Evolutionary conservation across 2,888 invertebrate genomes (phyloP), one percentile per base, ranked within the genome.

Genomic region (Cyclophora albipunctata): DNA sequence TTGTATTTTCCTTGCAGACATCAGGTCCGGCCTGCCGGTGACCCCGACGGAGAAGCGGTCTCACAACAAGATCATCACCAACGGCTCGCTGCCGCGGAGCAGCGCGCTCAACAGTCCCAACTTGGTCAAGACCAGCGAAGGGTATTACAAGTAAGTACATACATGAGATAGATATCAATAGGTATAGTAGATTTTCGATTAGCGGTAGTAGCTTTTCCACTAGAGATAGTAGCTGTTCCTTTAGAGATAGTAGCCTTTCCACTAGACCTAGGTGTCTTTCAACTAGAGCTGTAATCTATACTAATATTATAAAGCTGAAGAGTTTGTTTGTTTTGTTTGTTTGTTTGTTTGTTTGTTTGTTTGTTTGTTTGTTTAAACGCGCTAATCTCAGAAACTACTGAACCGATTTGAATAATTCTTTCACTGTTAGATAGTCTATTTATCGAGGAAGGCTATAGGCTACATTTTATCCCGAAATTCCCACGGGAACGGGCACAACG

Each of bases 51-150:
- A 89, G 62, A 89, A 89, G 59, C 67, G 88, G 46, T 72, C 88
- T 0, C 89, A 89, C 63, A 92, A 91, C 66, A 91, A 92, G 64
- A 97, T 97, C 51, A 97, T 95, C 73, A 97, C 97, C 0, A 97
- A 97, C 70, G 97, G 97, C 0, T 96, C 96, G 0, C 79, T 97
- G 45, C 96, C 97, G 0, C 84, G 95, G 33, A 94, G 94, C 47
- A 78, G 80, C 0, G 81, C 80, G 0, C 62, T 82, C 50, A 86
- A 79, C 69, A 86, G 84, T 52, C 89, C 88, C 0, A 89, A 89
- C 63, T 84, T 89, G 48, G 79, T 89, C 4, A 86, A 89, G 52
- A 87, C 88, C 50, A 88, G 81, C 65, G 89, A 89, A 5, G 89
- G 89, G 4, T 89, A 83, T 66, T 89, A 82, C 57, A 89, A 86